These are phyloP conservation scores for Jaculus jaculus DNA, from an alignment of 2,113 vertebrate species.

Conservation along the genomic window DNA sequence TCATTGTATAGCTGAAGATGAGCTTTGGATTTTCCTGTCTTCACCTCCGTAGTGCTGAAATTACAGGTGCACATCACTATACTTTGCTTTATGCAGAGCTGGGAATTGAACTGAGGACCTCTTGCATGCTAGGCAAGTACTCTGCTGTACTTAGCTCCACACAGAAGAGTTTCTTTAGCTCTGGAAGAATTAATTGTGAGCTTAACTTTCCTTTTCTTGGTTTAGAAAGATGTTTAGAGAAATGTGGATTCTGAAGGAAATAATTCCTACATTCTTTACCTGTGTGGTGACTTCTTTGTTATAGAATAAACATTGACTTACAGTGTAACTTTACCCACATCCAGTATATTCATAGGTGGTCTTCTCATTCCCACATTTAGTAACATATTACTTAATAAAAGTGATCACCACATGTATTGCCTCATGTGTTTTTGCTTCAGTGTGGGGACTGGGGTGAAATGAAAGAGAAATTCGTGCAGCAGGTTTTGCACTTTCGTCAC, in stretches of 20 bases:
- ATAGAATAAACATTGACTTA: background rate
- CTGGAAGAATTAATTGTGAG: background rate
- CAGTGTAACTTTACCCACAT: background rate
- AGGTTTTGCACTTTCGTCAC: background rate
- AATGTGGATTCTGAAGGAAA: background rate
- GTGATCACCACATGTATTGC: accelerated
- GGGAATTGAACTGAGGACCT: background rate
- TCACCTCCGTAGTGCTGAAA: background rate
- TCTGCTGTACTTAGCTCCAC: background rate
- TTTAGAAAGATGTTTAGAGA: background rate
- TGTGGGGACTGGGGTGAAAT: too few species aligned
- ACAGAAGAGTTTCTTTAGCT: background rate
- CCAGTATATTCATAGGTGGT: accelerated
- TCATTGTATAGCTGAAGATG: background rate
- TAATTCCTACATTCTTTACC: background rate
- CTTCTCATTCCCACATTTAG: background rate
- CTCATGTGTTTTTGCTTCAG: background rate
- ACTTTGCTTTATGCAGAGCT: background rate
- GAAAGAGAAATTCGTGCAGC: background rate
- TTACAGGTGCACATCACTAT: too few species aligned
- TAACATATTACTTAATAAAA: background rate
- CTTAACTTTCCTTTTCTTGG: background rate
- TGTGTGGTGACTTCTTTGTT: background rate
- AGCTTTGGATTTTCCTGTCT: too few species aligned
- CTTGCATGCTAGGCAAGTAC: background rate